Conservation (phyloP, 1,140 invertebrate genomes). For the Portunus trituberculatus region DNA sequence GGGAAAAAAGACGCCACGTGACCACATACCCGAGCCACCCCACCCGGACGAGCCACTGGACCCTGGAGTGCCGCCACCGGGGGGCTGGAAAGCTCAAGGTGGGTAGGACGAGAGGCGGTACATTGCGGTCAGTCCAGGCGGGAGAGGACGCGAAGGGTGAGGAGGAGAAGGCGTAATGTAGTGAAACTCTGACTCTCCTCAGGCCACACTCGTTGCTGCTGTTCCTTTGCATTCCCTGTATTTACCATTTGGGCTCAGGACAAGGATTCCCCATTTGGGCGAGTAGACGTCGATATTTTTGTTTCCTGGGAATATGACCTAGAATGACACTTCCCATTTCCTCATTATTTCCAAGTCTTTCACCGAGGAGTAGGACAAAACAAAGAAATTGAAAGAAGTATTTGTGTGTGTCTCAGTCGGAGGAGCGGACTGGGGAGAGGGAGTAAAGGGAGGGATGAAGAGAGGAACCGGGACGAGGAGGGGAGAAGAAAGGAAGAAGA, state of each 20-base stretch:
- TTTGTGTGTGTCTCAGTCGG: not conserved
- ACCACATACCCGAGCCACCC: not conserved
- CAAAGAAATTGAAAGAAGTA: not conserved
- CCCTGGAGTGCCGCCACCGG: not conserved
- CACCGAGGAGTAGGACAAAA: constrained; percentile 14
- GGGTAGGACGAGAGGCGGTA: not conserved
- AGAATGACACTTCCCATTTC: constrained; percentile 62
- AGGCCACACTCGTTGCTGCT: constrained; percentile 52
- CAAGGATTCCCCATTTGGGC: constrained; percentile 71
- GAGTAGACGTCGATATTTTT: constrained; percentile 71
- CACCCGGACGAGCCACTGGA: not conserved
- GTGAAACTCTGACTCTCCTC: constrained; percentile 50
- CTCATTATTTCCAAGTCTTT: constrained; percentile 56
- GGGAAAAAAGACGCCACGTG: not conserved
- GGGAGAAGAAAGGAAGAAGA: not conserved
- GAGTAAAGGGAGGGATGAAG: no score
- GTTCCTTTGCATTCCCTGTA: constrained; percentile 71
- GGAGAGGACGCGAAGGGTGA: not conserved
- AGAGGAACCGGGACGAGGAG: not conserved
- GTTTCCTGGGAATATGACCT: constrained; percentile 66
- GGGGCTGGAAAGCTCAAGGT: not conserved
- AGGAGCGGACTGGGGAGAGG: not conserved
- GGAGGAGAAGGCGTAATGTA: constrained; percentile 38
- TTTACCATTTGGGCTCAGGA: constrained; percentile 68
- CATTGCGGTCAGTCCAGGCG: not conserved